phyloP scores from a whole-genome alignment of 2,113 vertebrate species.

The Pygoscelis antarcticus region DNA sequence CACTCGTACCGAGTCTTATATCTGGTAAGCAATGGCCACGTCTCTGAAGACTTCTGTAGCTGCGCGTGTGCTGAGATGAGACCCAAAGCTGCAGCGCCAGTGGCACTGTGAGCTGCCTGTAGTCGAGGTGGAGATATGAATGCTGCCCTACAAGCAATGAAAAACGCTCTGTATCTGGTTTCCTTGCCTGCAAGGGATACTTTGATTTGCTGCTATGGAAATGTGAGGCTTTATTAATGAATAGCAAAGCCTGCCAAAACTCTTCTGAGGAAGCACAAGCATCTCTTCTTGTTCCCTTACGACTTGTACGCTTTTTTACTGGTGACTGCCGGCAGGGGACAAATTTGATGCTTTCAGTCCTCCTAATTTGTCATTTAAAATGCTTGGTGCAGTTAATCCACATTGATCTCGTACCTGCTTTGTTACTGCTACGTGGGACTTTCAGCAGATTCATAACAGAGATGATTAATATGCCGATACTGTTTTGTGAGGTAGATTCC shows the following conservation, averaged over 20 bases:
- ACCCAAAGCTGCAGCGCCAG: background rate
- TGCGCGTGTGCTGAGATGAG: background rate
- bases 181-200: background rate
- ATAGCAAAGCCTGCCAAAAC: background rate
- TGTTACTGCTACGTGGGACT: background rate
- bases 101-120: background rate
- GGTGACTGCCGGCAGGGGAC: background rate
- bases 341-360: background rate
- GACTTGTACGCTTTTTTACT: background rate
- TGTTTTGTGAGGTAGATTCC: background rate
- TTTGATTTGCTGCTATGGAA: constrained; percentile 24
- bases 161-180: background rate
- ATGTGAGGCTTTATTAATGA: constrained; percentile 14
- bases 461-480: background rate
- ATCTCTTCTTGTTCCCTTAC: background rate
- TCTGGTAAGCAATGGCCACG: constrained; percentile 77
- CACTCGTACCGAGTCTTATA: constrained; percentile 97
- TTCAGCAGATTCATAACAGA: background rate
- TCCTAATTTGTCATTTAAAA: background rate
- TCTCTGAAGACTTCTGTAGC: background rate
- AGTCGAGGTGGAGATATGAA: background rate
- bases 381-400: background rate
- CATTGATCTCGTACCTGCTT: fast-evolving
- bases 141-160: background rate
- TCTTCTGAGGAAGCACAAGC: background rate